phyloP scores from a whole-genome alignment of 2,797 vertebrate species.

The Poeciliopsis infans region DNA sequence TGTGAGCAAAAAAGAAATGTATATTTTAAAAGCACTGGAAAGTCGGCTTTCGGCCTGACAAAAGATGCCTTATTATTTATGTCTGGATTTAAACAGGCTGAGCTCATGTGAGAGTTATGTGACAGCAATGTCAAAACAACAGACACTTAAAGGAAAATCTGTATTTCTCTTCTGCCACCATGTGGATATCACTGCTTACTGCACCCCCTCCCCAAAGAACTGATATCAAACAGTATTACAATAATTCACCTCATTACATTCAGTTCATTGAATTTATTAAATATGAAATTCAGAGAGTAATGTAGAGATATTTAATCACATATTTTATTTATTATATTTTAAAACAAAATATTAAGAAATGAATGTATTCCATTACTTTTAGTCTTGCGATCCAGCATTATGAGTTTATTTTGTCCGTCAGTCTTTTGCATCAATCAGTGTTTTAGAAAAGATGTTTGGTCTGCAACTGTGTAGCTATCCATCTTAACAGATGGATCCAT shows the following conservation, averaged over 20 bases:
- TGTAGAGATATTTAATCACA: background rate
- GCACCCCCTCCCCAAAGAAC: conserved; percentile 35
- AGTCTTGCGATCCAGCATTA: background rate
- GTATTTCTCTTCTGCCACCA: conserved; percentile 73
- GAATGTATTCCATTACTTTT: background rate
- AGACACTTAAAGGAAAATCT: conserved; percentile 27
- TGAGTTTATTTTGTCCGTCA: background rate
- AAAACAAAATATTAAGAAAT: background rate
- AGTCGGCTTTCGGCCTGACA: conserved; percentile 60
- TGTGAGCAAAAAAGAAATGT: conserved; percentile 33
- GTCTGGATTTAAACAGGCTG: conserved; percentile 55
- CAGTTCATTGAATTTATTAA: background rate
- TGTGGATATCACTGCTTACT: conserved; percentile 61
- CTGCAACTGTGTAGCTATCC: background rate
- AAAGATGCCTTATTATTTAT: conserved; percentile 60
- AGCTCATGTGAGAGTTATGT: conserved; percentile 45
- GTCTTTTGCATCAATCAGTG: background rate
- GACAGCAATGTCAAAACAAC: conserved; percentile 53
- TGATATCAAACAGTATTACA: background rate
- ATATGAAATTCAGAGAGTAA: background rate
- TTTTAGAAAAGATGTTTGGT: background rate
- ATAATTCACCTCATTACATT: background rate
- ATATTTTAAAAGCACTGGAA: conserved; percentile 56
- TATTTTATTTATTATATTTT: background rate
- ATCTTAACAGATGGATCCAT: background rate